A percentile compares a stretch with the other conserved stretches of the same genome.
Evolutionary conservation across 2,113 vertebrate genomes (phyloP).

Genomic region (Podocnemis expansa): DNA sequence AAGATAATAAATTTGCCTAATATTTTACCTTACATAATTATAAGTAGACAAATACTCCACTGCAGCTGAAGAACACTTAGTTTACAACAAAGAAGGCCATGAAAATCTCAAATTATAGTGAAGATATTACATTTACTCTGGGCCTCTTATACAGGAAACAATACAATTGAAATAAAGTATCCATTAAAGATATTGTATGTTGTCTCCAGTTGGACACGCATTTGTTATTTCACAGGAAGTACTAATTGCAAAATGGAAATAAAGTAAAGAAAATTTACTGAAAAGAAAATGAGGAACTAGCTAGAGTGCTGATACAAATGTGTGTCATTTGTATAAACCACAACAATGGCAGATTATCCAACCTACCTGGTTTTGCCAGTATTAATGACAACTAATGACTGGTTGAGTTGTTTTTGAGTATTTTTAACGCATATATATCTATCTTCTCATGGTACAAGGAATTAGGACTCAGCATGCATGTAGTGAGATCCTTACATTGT

Average conservation of each 20-base stretch:
- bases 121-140: not conserved
- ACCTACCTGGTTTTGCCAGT: not conserved
- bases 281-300: not conserved
- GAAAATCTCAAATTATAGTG: not conserved
- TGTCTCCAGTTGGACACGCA: no score
- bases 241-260: not conserved
- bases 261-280: not conserved
- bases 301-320: not conserved
- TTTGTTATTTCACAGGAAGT: not conserved
- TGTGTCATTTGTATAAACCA: not conserved
- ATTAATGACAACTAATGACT: not conserved
- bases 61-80: not conserved
- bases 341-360: no score
- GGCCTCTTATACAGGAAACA: not conserved
- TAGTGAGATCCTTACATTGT: not conserved
- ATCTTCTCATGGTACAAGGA: not conserved
- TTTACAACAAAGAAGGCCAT: not conserved
- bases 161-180: accelerated
- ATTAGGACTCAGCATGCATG: not conserved
- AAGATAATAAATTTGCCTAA: not conserved
- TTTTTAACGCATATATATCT: not conserved
- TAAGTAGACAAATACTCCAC: not conserved
- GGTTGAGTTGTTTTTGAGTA: not conserved
- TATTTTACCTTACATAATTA: not conserved
- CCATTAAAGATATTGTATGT: accelerated